Evolutionary conservation across 2,113 vertebrate genomes (phyloP), one percentile per base, ranked within the genome.

Genomic region (Pterocles orientalis): DNA sequence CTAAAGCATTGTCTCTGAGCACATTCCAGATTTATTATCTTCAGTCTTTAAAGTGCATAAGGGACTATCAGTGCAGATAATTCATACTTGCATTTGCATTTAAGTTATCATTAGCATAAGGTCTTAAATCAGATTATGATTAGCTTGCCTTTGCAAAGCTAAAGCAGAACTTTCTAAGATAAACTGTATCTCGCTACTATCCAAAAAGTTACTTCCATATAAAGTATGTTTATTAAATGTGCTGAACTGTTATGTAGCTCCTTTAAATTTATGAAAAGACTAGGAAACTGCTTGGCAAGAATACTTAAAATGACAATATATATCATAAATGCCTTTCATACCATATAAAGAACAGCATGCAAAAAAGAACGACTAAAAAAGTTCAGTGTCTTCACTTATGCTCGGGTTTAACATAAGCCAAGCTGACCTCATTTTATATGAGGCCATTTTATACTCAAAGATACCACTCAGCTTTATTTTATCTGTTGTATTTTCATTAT

Each of bases 161-260:
- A 95, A 97, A 97, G 94, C 96, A 98, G 97, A 96, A 94, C 93
- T 94, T 97, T 94, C 92, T 97, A 96, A 97, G 91, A 97, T 97
- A 97, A 98, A 98, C 94, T 95, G 66, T 88, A 94, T 94, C 93
- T 95, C 88, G 84, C 84, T 92, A 96, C 96, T 97, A 95, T 97
- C 97, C 95, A 96, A 94, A 95, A 97, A 97, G 92, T 97, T 97
- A 96, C 97, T 97, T 98, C 97, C 97, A 95, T 97, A 97, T 98
- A 97, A 98, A 98, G 97, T 96, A 86, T 98, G 97, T 98, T 98
- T 98, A 97, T 96, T 97, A 95, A 97, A 98, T 90, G 92, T 97
- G 95, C 79, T 96, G 88, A 95, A 95, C 80, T 97, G 92, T 96
- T 97, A 96, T 81, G 96, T 76, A 82, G 78, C 87, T 90, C 73